Conservation (phyloP, 2,888 invertebrate genomes). For the Harpalus rubripes region DNA sequence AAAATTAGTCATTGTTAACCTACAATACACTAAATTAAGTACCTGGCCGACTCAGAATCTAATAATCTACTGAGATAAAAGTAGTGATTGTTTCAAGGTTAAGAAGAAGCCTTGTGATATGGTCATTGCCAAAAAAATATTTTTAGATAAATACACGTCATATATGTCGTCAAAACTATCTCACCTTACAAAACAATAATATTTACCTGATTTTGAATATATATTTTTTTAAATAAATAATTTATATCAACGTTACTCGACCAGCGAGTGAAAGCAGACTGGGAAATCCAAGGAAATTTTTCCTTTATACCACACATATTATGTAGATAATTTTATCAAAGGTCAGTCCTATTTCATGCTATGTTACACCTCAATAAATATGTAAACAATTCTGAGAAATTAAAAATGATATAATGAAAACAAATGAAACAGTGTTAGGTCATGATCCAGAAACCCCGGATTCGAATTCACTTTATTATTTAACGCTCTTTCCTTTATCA, state of each 20-base stretch:
- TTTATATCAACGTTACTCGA: neutral
- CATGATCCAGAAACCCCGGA: neutral
- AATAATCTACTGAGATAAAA: constrained; percentile 9
- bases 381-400: neutral
- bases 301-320: constrained; percentile 1
- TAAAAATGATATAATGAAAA: constrained; percentile 1
- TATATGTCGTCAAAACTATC: neutral
- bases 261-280: constrained; percentile 20
- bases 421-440: neutral
- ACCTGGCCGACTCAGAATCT: constrained; percentile 29
- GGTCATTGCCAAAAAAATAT: constrained; percentile 49
- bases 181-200: constrained; percentile 1
- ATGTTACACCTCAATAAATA: neutral
- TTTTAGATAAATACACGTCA: constrained; percentile 5
- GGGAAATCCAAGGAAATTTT: constrained; percentile 40
- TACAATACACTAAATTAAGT: constrained; percentile 51
- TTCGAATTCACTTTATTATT: too few relatives aligned
- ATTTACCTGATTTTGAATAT: constrained; percentile 20
- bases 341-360: constrained; percentile 56
- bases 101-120: constrained; percentile 6
- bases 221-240: constrained; percentile 13
- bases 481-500: too few relatives aligned
- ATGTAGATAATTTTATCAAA: constrained; percentile 46
- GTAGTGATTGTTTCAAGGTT: constrained; percentile 13
- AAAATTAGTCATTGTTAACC: constrained; percentile 54